Conservation (phyloP, 2,888 invertebrate genomes). For the Camponotus fellah region DNA sequence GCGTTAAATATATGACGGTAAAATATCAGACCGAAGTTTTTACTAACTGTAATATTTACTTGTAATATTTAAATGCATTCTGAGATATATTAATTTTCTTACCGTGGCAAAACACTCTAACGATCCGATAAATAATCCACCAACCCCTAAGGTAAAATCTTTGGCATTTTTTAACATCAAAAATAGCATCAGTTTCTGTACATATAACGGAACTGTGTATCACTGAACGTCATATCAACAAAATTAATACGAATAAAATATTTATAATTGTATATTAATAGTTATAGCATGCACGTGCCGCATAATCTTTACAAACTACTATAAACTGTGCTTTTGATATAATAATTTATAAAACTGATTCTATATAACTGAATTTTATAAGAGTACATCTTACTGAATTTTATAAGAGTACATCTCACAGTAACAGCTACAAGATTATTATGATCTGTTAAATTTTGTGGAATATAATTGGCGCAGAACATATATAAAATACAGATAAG, state of each 20-base stretch:
- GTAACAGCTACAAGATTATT: neutral
- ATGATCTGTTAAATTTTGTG: constrained; percentile 5
- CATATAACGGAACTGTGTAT: neutral
- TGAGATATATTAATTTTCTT: neutral
- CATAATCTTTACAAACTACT: too few species aligned
- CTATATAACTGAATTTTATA: neutral
- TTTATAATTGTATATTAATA: too few species aligned
- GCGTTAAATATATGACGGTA: constrained; percentile 9
- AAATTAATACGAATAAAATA: neutral
- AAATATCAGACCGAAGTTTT: constrained; percentile 20
- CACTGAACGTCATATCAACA: neutral
- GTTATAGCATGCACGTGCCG: too few species aligned
- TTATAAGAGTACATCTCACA: neutral
- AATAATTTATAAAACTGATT: too few species aligned
- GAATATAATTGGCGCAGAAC: neutral
- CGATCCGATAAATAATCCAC: neutral
- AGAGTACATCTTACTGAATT: too few species aligned
- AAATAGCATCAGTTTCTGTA: constrained; percentile 21
- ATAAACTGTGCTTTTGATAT: too few species aligned
- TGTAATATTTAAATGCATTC: neutral
- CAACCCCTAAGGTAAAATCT: neutral
- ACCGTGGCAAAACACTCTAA: constrained; percentile 19
- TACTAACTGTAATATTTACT: neutral
- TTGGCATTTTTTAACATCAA: neutral
- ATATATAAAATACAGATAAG: neutral